Base-by-base conservation (phyloP, 2,113 vertebrate species). In the Passer montanus region DNA sequence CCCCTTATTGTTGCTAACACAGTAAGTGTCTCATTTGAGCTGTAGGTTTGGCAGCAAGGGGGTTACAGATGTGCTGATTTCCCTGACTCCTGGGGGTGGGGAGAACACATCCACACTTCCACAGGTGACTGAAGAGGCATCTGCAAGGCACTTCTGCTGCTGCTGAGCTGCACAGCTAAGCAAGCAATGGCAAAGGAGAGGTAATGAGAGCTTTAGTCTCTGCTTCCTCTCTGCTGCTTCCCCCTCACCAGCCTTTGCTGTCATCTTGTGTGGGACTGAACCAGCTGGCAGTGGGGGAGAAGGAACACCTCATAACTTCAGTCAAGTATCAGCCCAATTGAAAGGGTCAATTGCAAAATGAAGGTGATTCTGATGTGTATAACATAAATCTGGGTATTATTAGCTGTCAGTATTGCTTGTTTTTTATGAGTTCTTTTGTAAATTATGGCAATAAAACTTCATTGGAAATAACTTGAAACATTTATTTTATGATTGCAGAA, bases 211-310 rank as follows among this genome's bases (percentile, higher is more conserved):
- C 39, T 84, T 83, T 33, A 84, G 27, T 39, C 63, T 95, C 39
- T 0, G 3, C 46, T 93, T 93, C 84, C 85, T 84, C 62, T 77
- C 68, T 53, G 20, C 80, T 2, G 15, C 93, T 95, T 86, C 95
- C 90, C 60, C 83, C 80, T 90, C 94, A 91, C 69, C 64, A 87
- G 64, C 31, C 41, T 81, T 75, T 90, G 52, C 43, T 91, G 80
- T 96, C 73, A 78, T 90, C 83, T 81, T 91, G 86, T 95, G 88
- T 94, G 66, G 93, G 83, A 93, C 60, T 92, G 56, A 87, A 84
- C 52, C 93, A 94, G 72, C 88, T 95, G 94, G 92, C 17, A 15
- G 13, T 33, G 64, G 23, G 44, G 66, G 24, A 84, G 31, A 66
- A 35, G 26, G 30, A 62, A 68, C 67, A 90, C 46, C 64, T 92